Evolutionary conservation across 2,888 invertebrate species (phyloP).

Genomic region (Ectemnius continuus): DNA sequence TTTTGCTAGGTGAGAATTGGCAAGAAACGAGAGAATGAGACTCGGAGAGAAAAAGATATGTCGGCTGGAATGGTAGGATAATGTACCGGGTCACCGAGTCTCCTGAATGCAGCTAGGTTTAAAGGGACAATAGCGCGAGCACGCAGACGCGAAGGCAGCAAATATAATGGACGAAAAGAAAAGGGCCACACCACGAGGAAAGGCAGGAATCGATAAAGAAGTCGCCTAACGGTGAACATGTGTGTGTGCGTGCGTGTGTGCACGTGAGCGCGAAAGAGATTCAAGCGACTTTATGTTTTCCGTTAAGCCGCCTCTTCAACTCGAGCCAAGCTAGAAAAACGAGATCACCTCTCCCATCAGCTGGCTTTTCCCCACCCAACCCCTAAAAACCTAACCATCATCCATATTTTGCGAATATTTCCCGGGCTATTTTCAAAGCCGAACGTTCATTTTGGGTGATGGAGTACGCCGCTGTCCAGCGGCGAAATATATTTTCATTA

Average conservation of each 20-base stretch:
- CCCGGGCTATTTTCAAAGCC: too few species aligned
- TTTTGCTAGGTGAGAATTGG: too few species aligned
- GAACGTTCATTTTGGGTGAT: too few species aligned
- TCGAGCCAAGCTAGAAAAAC: constrained; percentile 41
- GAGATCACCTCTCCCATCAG: constrained; percentile 41
- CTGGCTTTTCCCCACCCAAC: too few species aligned
- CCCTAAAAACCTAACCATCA: too few species aligned
- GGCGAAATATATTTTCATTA: neutral
- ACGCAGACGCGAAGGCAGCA: constrained; percentile 20
- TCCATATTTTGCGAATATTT: too few species aligned
- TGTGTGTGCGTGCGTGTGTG: too few species aligned
- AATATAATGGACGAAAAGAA: constrained; percentile 23
- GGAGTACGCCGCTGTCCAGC: too few species aligned
- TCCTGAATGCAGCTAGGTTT: constrained; percentile 5
- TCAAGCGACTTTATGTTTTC: constrained; percentile 44
- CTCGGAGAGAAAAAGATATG: neutral
- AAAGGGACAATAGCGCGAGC: constrained; percentile 18
- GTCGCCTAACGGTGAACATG: constrained; percentile 41
- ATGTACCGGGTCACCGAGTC: constrained; percentile 15
- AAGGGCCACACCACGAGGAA: neutral
- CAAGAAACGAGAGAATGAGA: too few species aligned
- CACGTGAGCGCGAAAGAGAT: constrained; percentile 19
- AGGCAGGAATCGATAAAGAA: constrained; percentile 48
- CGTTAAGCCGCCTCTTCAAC: constrained; percentile 47
- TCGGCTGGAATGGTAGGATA: neutral